Evolutionary conservation across 2,888 invertebrate species (phyloP).

Genomic region (Hybos culiciformis): DNA sequence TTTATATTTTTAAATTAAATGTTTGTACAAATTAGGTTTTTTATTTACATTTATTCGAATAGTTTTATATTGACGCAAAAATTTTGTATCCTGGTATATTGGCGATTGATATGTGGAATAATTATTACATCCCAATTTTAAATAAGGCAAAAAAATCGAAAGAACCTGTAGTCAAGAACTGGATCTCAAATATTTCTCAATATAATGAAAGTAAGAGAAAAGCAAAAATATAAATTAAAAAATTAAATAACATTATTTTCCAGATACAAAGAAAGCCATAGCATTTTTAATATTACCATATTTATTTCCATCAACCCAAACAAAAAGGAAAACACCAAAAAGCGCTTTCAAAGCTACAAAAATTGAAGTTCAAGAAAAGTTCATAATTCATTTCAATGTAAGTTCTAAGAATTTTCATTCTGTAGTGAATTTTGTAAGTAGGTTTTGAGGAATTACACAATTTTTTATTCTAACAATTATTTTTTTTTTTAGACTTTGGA

Average conservation of each 20-base stretch:
- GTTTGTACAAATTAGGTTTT: neutral
- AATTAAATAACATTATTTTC: neutral
- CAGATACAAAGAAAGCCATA: slow-evolving; percentile 2
- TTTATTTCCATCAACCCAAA: slow-evolving; percentile 6
- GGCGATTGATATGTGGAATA: neutral
- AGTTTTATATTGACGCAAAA: neutral
- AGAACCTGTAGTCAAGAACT: neutral
- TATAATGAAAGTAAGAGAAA: neutral
- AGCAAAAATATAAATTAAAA: neutral
- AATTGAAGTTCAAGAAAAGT: slow-evolving; percentile 8
- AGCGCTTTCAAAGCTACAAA: slow-evolving; percentile 3
- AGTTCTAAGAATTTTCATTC: neutral
- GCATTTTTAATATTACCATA: slow-evolving; percentile 6
- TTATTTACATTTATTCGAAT: neutral
- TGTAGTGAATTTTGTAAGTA: neutral
- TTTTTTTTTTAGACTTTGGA: too few relatives aligned
- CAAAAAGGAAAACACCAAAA: neutral
- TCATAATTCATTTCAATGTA: slow-evolving; percentile 6
- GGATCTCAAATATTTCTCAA: neutral
- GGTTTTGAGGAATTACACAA: too few relatives aligned
- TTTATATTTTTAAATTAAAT: neutral
- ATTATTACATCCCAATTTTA: neutral
- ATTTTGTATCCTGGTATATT: neutral
- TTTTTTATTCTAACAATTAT: too few relatives aligned
- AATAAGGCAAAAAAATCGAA: neutral